Evolutionary conservation across 2,797 vertebrate species (phyloP).

Genomic region (Sarcophilus harrisii): DNA sequence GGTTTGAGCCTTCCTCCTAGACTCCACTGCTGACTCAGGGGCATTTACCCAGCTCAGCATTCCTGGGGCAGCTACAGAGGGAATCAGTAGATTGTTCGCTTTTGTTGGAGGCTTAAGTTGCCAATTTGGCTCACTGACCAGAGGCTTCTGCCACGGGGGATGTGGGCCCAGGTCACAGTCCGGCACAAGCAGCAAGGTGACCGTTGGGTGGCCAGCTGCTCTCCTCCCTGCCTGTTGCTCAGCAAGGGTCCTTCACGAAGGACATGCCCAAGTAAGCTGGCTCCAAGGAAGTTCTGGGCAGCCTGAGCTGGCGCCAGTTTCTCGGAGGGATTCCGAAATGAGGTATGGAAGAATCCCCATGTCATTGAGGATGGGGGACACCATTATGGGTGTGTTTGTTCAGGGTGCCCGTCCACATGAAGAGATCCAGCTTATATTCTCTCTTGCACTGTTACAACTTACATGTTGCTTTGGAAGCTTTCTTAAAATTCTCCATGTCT

Average conservation of each 20-base stretch:
- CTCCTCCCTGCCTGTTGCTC: background rate
- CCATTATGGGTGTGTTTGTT: background rate
- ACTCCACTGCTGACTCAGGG: slow-evolving; percentile 64
- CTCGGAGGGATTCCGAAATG: background rate
- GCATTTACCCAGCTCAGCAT: slow-evolving; percentile 67
- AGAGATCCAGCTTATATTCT: background rate
- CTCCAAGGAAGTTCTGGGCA: background rate
- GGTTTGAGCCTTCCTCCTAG: background rate
- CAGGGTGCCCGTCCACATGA: accelerated
- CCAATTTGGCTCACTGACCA: slow-evolving; percentile 52
- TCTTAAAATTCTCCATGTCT: no score
- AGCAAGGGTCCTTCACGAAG: slow-evolving; percentile 3
- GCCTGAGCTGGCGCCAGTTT: background rate
- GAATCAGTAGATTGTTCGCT: slow-evolving; percentile 46
- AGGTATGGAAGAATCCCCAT: background rate
- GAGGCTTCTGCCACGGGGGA: slow-evolving; percentile 44
- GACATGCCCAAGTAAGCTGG: slow-evolving; percentile 54
- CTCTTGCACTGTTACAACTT: background rate
- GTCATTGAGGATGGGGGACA: background rate
- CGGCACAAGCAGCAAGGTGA: background rate
- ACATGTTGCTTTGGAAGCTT: background rate
- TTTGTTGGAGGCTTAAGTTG: slow-evolving; percentile 54
- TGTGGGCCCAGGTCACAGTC: background rate
- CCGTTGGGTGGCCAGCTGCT: background rate
- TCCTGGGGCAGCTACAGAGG: background rate